Evolutionary conservation across 2,797 vertebrate species (phyloP).

Genomic region (Melanotaenia maccullochi): DNA sequence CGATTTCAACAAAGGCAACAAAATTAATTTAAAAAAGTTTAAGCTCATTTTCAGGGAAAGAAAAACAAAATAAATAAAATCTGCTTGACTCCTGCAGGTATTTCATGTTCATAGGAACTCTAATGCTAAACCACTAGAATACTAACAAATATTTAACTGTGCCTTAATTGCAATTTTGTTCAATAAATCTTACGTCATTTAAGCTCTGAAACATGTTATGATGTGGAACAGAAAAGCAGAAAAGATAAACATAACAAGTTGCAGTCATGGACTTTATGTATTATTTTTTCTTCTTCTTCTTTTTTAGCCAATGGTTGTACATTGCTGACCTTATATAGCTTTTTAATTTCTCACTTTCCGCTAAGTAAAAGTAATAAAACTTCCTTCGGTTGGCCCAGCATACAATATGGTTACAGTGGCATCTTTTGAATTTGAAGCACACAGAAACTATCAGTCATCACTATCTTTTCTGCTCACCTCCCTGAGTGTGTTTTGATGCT

Average conservation of each 20-base stretch:
- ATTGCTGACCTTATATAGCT: not conserved
- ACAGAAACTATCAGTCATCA: not conserved
- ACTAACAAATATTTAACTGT: too few species aligned
- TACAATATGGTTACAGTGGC: not conserved
- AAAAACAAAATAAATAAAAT: too few species aligned
- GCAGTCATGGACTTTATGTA: not conserved
- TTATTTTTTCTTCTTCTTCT: not conserved
- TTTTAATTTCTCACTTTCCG: not conserved
- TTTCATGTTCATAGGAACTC: too few species aligned
- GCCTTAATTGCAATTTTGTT: too few species aligned
- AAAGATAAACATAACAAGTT: not conserved
- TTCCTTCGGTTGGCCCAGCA: not conserved
- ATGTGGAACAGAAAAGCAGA: too few species aligned
- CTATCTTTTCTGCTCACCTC: constrained; percentile 74
- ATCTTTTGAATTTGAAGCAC: not conserved
- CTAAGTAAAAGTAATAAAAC: not conserved
- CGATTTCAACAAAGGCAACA: too few species aligned
- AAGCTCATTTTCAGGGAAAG: too few species aligned
- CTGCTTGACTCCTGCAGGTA: too few species aligned
- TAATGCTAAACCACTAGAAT: too few species aligned
- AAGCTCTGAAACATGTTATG: too few species aligned
- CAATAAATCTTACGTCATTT: too few species aligned
- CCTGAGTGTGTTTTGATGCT: constrained; percentile 76
- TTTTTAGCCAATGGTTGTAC: not conserved
- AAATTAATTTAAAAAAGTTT: too few species aligned